Evolutionary conservation across 2,888 invertebrate genomes (phyloP), one percentile per base, ranked within the genome.

Genomic region (Athripsodes cinereus): DNA sequence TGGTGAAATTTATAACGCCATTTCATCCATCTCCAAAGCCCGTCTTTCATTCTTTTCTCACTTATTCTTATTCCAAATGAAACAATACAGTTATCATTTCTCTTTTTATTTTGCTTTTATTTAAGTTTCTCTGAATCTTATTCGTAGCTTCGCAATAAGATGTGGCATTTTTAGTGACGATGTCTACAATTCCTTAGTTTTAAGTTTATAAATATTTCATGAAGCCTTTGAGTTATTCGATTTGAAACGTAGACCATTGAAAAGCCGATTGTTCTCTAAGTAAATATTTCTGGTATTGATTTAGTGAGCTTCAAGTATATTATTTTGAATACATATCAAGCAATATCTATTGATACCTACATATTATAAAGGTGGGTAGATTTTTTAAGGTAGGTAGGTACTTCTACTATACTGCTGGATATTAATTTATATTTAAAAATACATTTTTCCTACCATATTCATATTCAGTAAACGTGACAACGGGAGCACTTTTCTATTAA

Each of bases 161-260:
- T 40, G 40, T 40, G 40, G 40, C 13, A 40, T 40, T 40, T 40
- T 40, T 40, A 40, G 40, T 40, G 40, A 40, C 40, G 40, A 8
- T 40, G 40, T 40, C 40, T 40, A 40, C 13, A 40, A 8, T 40
- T 40, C 16, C 40, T 40, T 13, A 16, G 40, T 40, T 40, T 40
- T 40, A 40, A 40, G 40, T 40, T 40, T 40, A 40, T 40, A 40
- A 40, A 40, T 40, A 40, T 40, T 40, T 40, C 40, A 40, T 40
- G 40, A 40, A 40, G 3, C 40, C 40, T 13, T 40, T 40, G 40
- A 40, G 40, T 16, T 40, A 16, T 40, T 40, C 40, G 13, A 40
- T 40, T 40, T 40, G 40, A 40, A 40, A 40, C 13, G 40, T 8
- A 40, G 13, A 40, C 40, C 40, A 40, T 40, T 13, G 40, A 40